Percentiles rank a stretch among this genome's conserved stretches.
These are phyloP conservation scores for Laupala kohalensis DNA, from an alignment of 1,140 invertebrate genomes.

Conservation along the genomic window DNA sequence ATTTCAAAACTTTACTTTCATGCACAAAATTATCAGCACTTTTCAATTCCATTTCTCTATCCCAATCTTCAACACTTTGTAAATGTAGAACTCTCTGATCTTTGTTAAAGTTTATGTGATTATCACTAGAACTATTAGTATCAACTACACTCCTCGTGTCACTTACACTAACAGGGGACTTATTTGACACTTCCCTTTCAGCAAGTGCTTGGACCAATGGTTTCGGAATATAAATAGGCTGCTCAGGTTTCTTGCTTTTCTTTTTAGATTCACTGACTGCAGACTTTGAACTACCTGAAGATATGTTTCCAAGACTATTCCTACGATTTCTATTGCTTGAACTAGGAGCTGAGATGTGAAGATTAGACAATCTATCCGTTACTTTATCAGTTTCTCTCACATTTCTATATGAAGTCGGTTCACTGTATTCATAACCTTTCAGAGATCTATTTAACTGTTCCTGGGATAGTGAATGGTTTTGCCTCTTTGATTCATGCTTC, in stretches of 20 bases:
- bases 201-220: conserved; percentile 31
- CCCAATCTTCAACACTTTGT: not conserved
- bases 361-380: conserved; percentile 16
- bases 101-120: not conserved
- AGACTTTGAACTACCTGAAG: conserved; percentile 17
- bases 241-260: conserved; percentile 39
- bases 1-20: not conserved
- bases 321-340: conserved; percentile 21
- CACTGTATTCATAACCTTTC: not conserved
- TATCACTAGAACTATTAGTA: not conserved
- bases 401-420: not conserved
- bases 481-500: conserved; percentile 5
- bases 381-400: conserved; percentile 11
- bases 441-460: conserved; percentile 7
- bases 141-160: conserved; percentile 14
- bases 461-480: conserved; percentile 8
- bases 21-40: not conserved
- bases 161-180: conserved; percentile 6
- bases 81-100: not conserved
- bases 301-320: conserved; percentile 23
- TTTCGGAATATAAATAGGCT: conserved; percentile 38
- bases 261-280: conserved; percentile 24
- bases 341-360: conserved; percentile 26
- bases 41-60: not conserved
- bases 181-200: conserved; percentile 24